Conservation (phyloP, 2,113 vertebrate species). For the Sebastes schlegelii region DNA sequence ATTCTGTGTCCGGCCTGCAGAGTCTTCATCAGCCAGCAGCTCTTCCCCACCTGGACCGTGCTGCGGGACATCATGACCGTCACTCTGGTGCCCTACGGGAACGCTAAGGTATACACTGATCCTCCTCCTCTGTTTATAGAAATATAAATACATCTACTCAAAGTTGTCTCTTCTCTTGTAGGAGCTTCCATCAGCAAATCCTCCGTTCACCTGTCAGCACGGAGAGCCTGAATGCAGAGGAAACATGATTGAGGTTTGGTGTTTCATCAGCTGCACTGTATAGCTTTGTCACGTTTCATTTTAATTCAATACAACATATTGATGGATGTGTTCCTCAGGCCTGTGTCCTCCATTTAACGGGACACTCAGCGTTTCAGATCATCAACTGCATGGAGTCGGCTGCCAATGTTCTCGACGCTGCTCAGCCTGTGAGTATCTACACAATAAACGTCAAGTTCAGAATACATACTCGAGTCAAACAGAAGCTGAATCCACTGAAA, state of each 20-base stretch:
- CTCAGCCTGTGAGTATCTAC: conserved; percentile 81
- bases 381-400: conserved; percentile 90
- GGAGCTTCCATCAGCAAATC: conserved; percentile 77
- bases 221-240: conserved; percentile 86
- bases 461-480: neutral
- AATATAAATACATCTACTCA: neutral
- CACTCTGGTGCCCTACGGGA: conserved; percentile 92
- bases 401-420: conserved; percentile 76
- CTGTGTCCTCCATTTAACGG: conserved; percentile 84
- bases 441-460: neutral
- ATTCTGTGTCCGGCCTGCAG: conserved; percentile 88
- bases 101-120: conserved; percentile 83
- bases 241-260: conserved; percentile 90
- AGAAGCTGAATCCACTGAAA: neutral
- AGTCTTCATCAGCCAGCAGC: conserved; percentile 81
- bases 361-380: conserved; percentile 69
- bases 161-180: conserved; percentile 55
- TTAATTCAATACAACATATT: neutral
- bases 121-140: neutral
- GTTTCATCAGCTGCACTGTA: neutral
- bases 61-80: conserved; percentile 85
- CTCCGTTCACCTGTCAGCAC: conserved; percentile 89
- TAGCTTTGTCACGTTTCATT: neutral
- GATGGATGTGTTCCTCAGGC: conserved; percentile 76
- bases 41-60: conserved; percentile 91